phyloP scores from a whole-genome alignment of 2,888 invertebrate species.

The Apamea anceps region DNA sequence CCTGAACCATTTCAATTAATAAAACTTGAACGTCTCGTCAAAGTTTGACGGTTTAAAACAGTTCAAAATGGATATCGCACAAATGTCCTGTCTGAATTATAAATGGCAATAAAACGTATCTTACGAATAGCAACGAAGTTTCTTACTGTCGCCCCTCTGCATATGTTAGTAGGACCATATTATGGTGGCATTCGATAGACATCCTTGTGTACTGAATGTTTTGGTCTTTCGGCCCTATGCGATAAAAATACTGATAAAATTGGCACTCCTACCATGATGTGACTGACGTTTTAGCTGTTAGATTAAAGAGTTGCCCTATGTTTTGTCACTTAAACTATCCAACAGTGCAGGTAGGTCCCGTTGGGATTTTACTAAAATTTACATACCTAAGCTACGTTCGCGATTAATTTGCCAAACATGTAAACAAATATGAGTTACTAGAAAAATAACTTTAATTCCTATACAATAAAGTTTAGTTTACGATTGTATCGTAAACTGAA shows the following conservation, averaged over 20 bases:
- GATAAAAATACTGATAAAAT: neutral
- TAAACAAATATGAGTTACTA: no score
- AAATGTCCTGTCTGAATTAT: conserved; percentile 76
- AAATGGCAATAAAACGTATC: conserved; percentile 79
- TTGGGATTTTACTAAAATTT: no score
- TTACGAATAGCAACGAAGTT: conserved; percentile 73
- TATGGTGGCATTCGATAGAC: conserved; percentile 58
- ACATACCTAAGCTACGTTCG: no score
- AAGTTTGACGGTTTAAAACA: conserved; percentile 44
- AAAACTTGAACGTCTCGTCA: conserved; percentile 49
- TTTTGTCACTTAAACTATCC: neutral
- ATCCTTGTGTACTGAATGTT: neutral
- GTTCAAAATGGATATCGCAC: conserved; percentile 43
- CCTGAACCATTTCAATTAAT: conserved; percentile 58
- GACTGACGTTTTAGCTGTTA: neutral
- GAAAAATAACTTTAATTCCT: no score
- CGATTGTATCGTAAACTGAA: no score
- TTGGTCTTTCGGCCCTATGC: neutral
- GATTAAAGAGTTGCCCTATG: neutral
- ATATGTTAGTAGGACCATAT: conserved; percentile 73
- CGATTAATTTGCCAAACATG: no score
- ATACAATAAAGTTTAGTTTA: no score
- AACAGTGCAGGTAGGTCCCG: no score
- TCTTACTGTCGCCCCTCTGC: conserved; percentile 69
- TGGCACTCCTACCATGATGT: neutral